Conservation (phyloP, 2,888 invertebrate species). For the Heliconius sara region DNA sequence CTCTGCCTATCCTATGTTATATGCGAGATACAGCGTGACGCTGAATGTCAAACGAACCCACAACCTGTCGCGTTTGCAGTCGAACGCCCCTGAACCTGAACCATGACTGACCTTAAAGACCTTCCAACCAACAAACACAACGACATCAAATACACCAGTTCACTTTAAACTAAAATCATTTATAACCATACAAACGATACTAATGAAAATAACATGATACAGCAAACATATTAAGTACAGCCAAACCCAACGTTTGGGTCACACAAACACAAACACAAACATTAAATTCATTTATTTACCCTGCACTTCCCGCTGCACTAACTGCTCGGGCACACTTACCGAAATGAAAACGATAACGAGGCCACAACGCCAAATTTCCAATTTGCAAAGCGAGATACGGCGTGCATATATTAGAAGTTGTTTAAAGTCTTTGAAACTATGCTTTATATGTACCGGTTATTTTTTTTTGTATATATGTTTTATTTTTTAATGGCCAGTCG, state of each 20-base stretch:
- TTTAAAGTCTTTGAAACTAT: slow-evolving; percentile 21
- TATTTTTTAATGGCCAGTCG: too few species aligned
- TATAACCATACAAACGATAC: background rate
- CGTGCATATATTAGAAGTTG: slow-evolving; percentile 31
- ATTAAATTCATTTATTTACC: slow-evolving; percentile 56
- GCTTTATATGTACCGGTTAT: background rate
- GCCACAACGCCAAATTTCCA: slow-evolving; percentile 49
- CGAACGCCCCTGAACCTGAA: too few species aligned
- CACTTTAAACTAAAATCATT: slow-evolving; percentile 3
- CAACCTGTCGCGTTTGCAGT: too few species aligned
- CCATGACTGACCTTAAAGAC: too few species aligned
- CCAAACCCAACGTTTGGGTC: slow-evolving; percentile 16
- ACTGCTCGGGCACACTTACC: slow-evolving; percentile 61
- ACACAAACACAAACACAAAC: slow-evolving; percentile 32
- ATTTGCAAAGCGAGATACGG: slow-evolving; percentile 44
- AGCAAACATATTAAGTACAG: slow-evolving; percentile 1
- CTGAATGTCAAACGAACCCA: too few species aligned
- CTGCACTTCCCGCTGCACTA: slow-evolving; percentile 53
- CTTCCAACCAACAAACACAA: too few species aligned
- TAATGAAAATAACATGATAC: slow-evolving; percentile 20
- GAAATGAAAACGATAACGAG: slow-evolving; percentile 70
- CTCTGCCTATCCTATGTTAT: too few species aligned
- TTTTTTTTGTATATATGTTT: background rate
- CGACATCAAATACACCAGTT: background rate
- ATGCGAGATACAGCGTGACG: too few species aligned